Base-by-base conservation (phyloP, 1,140 invertebrate genomes). In the Agrypnia vestita region DNA sequence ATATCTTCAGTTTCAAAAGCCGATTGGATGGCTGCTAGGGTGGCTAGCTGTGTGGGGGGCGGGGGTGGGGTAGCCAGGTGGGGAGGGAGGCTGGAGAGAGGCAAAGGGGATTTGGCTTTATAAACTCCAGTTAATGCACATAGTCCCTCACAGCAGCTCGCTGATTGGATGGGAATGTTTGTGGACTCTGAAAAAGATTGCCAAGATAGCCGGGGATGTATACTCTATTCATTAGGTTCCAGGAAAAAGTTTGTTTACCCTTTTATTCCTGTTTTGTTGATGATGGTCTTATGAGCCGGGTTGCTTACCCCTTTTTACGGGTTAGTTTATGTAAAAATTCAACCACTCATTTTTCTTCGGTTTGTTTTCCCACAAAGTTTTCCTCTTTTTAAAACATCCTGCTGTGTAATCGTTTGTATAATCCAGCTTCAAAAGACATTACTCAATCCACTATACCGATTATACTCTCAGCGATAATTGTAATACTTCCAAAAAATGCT, bases 1-100 rank as follows among this genome's bases (percentile, higher is more conserved):
- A 76, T 80, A 80, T 80, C 79, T 80, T 59, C 72, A 61, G 62
- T 69, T 75, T 64, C 73, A 76, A 80, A 80, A 80, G 74, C 79
- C 74, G 79, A 80, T 80, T 80, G 79, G 79, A 55, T 46, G 72
- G 13, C 21, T 67, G 59, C 67, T 53, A 59, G 72, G 46, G 71
- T 15, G 46, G n/a, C 55, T 59, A 35, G n/a, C 61, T 17, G 76
- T 43, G 35, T 21, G 17, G 43, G 56, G 46, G 69, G 64, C 13
- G 15, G 13, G 15, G 62, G 55, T n/a, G 55, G 69, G 47, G 61
- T 25, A 8, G n/a, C 25, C 13, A 43, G 49, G 47, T 61, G 49
- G 17, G 3, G 35, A 35, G 4, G 21, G 43, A 47, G 67, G 67
- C 19, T 51, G 76, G 17, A 56, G 53, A 13, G 13, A 13, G 10